A percentile compares a stretch with the other conserved stretches of the same genome.
Evolutionary conservation across 2,888 invertebrate genomes (phyloP).

Genomic region (Lasioglossum lativentre): DNA sequence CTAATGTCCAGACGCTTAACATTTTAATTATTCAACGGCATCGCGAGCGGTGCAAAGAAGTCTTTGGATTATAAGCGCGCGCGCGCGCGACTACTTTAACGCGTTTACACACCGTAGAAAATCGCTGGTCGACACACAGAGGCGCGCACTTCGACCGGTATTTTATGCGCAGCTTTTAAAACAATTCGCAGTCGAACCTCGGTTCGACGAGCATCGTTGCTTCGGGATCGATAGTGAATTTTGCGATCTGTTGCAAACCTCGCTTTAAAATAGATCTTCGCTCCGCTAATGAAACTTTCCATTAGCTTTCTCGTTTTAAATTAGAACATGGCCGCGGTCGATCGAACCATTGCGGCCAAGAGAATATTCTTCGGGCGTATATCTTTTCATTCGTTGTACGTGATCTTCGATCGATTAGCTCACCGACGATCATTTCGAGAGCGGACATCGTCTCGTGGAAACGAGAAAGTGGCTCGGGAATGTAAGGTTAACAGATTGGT

Average conservation of each 20-base stretch:
- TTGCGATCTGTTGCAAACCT: constrained; percentile 52
- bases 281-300: constrained; percentile 59
- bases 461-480: not conserved
- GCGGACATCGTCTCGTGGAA: not conserved
- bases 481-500: not conserved
- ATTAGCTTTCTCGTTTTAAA: constrained; percentile 62
- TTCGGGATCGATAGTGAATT: constrained; percentile 64
- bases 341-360: not conserved
- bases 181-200: constrained; percentile 53
- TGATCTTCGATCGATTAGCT: too few relatives aligned
- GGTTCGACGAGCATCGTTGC: constrained; percentile 42
- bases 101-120: constrained; percentile 58
- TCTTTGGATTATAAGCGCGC: constrained; percentile 35
- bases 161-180: constrained; percentile 60
- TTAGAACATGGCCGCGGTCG: constrained; percentile 28
- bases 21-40: not conserved
- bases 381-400: too few relatives aligned
- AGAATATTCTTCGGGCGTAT: too few relatives aligned
- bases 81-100: constrained; percentile 55
- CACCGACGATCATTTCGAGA: not conserved
- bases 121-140: constrained; percentile 46
- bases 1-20: not conserved
- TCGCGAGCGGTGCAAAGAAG: not conserved
- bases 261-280: constrained; percentile 49
- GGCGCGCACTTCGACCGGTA: constrained; percentile 36